Conservation (phyloP, 64 coral and sea anemone species). For the Stichodactyla mertensii region DNA sequence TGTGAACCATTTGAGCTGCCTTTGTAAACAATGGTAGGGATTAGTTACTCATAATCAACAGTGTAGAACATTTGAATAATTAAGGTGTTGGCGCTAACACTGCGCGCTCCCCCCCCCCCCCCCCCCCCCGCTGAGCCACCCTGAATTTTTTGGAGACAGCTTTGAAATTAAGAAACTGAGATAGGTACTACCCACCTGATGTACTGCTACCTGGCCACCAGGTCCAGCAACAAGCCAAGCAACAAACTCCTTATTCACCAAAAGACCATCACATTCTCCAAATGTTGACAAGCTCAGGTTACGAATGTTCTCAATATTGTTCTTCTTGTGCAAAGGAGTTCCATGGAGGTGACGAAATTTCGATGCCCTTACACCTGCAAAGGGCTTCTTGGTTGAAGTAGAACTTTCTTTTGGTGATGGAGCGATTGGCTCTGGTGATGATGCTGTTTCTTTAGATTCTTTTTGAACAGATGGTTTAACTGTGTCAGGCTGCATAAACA, state of each 20-base stretch:
- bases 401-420: neutral
- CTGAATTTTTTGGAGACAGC: neutral
- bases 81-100: too few species aligned
- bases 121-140: too few species aligned
- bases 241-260: conserved; percentile 75
- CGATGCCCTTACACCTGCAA: conserved; percentile 62
- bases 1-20: too few species aligned
- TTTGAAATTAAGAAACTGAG: neutral
- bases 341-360: conserved; percentile 89
- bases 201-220: conserved; percentile 83
- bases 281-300: conserved; percentile 87
- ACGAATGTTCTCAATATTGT: conserved; percentile 91
- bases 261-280: conserved; percentile 87
- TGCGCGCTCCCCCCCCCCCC: too few species aligned
- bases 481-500: neutral
- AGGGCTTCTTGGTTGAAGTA: conserved; percentile 42
- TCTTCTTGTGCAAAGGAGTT: conserved; percentile 75
- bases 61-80: too few species aligned
- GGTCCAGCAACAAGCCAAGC: conserved; percentile 72
- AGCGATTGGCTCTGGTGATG: neutral
- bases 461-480: neutral
- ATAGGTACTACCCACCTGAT: conserved; percentile 49
- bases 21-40: too few species aligned
- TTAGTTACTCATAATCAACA: too few species aligned
- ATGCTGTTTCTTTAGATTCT: neutral